Evolutionary conservation across 2,888 invertebrate species (phyloP), one percentile per base, ranked within the genome.

Genomic region (Rhingia campestris): DNA sequence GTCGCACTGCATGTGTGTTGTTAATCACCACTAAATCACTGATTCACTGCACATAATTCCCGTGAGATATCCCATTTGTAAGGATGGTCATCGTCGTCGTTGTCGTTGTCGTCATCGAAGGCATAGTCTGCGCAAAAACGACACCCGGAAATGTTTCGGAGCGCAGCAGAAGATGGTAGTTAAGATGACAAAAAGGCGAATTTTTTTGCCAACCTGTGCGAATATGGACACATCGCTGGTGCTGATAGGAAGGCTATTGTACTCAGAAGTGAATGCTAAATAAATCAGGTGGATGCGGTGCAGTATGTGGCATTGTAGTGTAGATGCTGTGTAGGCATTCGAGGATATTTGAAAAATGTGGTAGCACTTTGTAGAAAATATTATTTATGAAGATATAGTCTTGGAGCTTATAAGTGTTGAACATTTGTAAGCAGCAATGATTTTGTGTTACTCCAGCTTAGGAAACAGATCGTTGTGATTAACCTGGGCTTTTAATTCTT

Each of bases 21-120:
- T 66, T 84, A 84, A 84, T 84, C 84, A 80, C 84, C 84, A 84
- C 80, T 84, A 84, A 84, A 84, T 84, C 84, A 84, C 80, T 70
- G 70, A 84, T 75, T 80, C 84, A 74, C 73, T 73, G 73, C 67
- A 73, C 82, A 79, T 73, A 82, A 73, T 82, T 82, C 77, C 79
- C 79, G 73, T 82, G 82, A 79, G 82, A 82, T 82, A 79, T 79
- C 69, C 73, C 72, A 81, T 84, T 84, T 69, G 82, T 70, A 74
- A 59, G 69, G 64, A 53, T 64, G 47, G 63, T 64, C 49, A 41
- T 53, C 35, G 9, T 41, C 35, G 49, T 30, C 30, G 7, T 37
- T 14, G 22, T 22, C 22, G 2, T 22, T 22, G 22, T 22, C 22
- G 49, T 69, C 47, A 59, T 49, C 33, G 59, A 47, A 54, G 66